Base-by-base conservation (phyloP, 2,797 vertebrate genomes). In the Leptatherina wallacei region DNA sequence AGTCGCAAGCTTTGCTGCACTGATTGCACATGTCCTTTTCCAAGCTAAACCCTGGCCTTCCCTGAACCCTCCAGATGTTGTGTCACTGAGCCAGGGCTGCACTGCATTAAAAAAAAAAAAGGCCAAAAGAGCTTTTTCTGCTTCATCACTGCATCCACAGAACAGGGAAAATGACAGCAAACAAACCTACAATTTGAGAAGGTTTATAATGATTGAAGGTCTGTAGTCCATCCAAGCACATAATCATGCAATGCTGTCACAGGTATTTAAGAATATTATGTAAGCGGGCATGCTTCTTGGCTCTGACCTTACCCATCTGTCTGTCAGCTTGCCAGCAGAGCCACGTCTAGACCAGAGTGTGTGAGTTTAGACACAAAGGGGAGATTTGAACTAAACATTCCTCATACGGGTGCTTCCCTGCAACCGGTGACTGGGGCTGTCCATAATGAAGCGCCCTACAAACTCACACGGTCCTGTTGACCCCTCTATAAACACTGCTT, bases 31-130 rank as follows among this genome's bases (percentile, higher is more conserved):
- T 67, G 70, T 71, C 60, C 68, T 74, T 69, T 75, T 55, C 42
- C 54, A 62, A 61, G 73, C 64, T 71, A 71, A 84, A 73, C 27
- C 54, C 36, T 1, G 13, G 65, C 65, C 66, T 75, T 69, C 5
- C 11, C 38, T 79, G 68, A 89, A 75, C 74, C 65, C 72, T 81
- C 72, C 81, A 88, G 80, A 85, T 90, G 84, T 81, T 49, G 38
- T 38, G 68, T 70, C 56, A 8, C 59, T 55, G 35, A 35, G 24
- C 57, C 40, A 59, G 12, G 30, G 56, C 58, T 27, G 61, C 14
- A 6, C 61, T 20, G 57, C 64, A 63, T 27, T 27, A 13, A 52
- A 11, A 52, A 52, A 22, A 52, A 8, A 49, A 1, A 11, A 20
- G 22, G 64, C 20, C 70, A 79, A 59, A 57, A 71, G 47, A 61